A percentile compares a stretch with the other conserved stretches of the same genome.
These are phyloP conservation scores for Lasiommata megera DNA, from an alignment of 2,888 invertebrate genomes.

Conservation along the genomic window DNA sequence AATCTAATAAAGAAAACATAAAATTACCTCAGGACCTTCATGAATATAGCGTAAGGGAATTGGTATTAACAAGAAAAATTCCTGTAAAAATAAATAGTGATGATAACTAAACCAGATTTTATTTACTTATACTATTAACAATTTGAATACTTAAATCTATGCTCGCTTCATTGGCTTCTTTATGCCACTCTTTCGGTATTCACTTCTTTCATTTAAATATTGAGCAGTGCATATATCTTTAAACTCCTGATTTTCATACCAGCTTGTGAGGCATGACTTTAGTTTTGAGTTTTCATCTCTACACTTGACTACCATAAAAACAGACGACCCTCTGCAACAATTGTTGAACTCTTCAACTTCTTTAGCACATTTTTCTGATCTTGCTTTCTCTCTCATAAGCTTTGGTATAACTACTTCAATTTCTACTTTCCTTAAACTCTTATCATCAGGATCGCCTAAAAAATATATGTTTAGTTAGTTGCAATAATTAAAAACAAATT, in stretches of 20 bases:
- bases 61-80: slow-evolving; percentile 82
- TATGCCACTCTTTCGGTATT: slow-evolving; percentile 91
- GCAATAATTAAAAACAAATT: background rate
- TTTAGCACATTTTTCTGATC: slow-evolving; percentile 87
- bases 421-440: slow-evolving; percentile 92
- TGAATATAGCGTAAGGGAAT: slow-evolving; percentile 83
- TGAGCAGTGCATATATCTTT: slow-evolving; percentile 87
- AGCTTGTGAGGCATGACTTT: slow-evolving; percentile 85
- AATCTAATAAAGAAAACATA: slow-evolving; percentile 46
- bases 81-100: slow-evolving; percentile 67
- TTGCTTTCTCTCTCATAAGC: slow-evolving; percentile 91
- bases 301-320: slow-evolving; percentile 89
- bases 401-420: slow-evolving; percentile 93
- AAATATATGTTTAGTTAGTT: slow-evolving; percentile 20
- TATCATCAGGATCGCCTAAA: slow-evolving; percentile 93
- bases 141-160: slow-evolving; percentile 37
- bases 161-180: slow-evolving; percentile 78
- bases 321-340: slow-evolving; percentile 86
- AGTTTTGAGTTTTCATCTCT: slow-evolving; percentile 85
- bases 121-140: slow-evolving; percentile 35
- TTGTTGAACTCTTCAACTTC: slow-evolving; percentile 87
- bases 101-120: slow-evolving; percentile 46
- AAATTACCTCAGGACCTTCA: slow-evolving; percentile 74
- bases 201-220: slow-evolving; percentile 90
- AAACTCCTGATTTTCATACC: slow-evolving; percentile 91